Base-by-base conservation (phyloP, 2,113 vertebrate genomes). In the Sciurus niger region DNA sequence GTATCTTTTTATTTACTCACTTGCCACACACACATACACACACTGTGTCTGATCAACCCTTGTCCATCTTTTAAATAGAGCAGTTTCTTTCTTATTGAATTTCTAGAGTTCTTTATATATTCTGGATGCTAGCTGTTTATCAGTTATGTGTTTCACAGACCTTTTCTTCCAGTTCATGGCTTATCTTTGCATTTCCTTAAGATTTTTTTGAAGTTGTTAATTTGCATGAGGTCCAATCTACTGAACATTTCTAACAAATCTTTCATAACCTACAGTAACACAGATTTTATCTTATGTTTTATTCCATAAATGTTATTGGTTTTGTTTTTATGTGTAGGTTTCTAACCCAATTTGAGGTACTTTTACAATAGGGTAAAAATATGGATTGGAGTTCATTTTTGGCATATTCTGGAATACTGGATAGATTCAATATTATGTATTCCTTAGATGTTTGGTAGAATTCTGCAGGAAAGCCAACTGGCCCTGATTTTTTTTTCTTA, bases 371-470 rank as follows among this genome's bases (percentile, higher is more conserved):
- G 74, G 76, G 37, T 34, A 73, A 84, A 65, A 88, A 84, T 24
- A 78, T 17, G 1, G 6, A 84, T 55, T 20, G 4, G 84, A 14
- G 11, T 34, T 40, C 14, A 18, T 20, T 73, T 63, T 34, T 55
- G 34, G 20, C 28, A 68, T 34, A 85, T 30, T 73, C 32, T 83
- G 13, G 3, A 87, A 78, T 22, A 83, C 60, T 91, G 1, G 53
- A 40, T 34, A 16, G 16, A 73, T 37, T 46, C 72, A 25, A 6
- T 40, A 13, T 37, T 82, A 43, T 10, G 37, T 68, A 46, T 70
- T 95, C 67, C 73, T 58, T 80, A 86, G 96, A 85, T 58, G 2
- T 37, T 77, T 74, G 32, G 25, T 72, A 90, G 25, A 82, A 77
- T 58, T 94, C 46, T 86, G 32, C 3, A 88, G 8, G 9, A 78